phyloP scores from a whole-genome alignment of 2,113 vertebrate species.

The Pavo muticus region DNA sequence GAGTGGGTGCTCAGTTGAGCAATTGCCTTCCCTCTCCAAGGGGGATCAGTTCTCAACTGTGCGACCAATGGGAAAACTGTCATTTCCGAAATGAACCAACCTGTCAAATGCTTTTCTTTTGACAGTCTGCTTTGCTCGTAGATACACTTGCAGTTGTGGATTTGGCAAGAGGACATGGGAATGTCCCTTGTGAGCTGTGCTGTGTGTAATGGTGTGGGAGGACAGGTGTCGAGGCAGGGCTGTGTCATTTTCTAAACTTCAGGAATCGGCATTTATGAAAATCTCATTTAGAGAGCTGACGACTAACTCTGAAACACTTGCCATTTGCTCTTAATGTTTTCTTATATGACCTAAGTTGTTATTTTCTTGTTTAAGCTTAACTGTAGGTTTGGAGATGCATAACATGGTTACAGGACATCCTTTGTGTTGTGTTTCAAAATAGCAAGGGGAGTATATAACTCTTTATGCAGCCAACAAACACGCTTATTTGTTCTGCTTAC shows the following conservation, averaged over 20 bases:
- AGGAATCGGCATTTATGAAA: constrained; percentile 8
- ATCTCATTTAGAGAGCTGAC: not conserved
- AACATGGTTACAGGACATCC: not conserved
- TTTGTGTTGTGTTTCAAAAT: not conserved
- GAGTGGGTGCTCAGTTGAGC: constrained; percentile 57
- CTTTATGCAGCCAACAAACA: not conserved
- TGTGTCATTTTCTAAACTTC: not conserved
- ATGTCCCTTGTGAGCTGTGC: not conserved
- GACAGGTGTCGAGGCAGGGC: constrained; percentile 36
- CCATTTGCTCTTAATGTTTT: not conserved
- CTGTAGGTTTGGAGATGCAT: not conserved
- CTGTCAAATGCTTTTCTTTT: not conserved
- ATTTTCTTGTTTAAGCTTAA: not conserved
- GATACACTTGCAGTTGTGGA: not conserved
- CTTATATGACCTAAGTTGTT: not conserved
- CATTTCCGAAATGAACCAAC: constrained; percentile 37
- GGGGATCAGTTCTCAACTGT: constrained; percentile 7
- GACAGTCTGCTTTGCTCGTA: constrained; percentile 1
- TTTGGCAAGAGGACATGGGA: constrained; percentile 49
- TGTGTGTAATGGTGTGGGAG: constrained; percentile 26
- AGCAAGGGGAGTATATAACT: not conserved
- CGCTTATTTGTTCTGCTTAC: not conserved
- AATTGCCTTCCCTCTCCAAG: constrained; percentile 37
- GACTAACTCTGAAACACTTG: not conserved
- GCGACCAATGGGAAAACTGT: constrained; percentile 32